Conservation (phyloP, 2,888 invertebrate genomes). For the Drosophila mayaguana region DNA sequence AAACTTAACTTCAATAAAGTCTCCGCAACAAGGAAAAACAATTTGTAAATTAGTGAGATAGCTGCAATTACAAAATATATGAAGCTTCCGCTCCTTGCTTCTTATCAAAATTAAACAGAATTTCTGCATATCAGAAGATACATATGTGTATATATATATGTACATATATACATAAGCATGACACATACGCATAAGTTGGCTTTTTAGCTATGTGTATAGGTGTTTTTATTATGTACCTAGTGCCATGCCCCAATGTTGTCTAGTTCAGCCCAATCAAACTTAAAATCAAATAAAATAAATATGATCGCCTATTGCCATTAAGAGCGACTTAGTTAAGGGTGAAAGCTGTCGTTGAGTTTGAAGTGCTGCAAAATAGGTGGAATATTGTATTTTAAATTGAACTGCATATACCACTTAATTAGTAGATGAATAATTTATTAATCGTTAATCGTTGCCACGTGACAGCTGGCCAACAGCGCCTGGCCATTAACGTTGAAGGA, state of each 20-base stretch:
- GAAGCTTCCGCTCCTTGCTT: not conserved
- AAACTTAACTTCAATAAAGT: no score
- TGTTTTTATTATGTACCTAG: not conserved
- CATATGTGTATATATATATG: not conserved
- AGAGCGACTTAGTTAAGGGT: not conserved
- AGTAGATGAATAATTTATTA: constrained; percentile 6
- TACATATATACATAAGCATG: no score
- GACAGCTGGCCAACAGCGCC: constrained; percentile 12
- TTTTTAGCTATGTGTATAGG: not conserved
- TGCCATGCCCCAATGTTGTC: not conserved
- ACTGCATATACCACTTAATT: not conserved
- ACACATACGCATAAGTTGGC: not conserved
- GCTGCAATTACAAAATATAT: not conserved
- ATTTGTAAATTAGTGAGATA: not conserved
- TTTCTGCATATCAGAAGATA: not conserved
- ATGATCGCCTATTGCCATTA: not conserved
- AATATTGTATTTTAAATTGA: constrained; percentile 2
- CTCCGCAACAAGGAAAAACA: not conserved
- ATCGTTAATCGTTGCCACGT: constrained; percentile 17
- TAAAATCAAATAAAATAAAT: not conserved
- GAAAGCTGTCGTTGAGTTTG: not conserved
- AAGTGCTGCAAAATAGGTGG: not conserved
- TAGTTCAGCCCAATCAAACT: not conserved
- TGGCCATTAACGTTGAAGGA: constrained; percentile 32
- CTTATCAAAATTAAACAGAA: not conserved